phyloP scores from a whole-genome alignment of 2,797 vertebrate species.

The Sardinella longiceps region DNA sequence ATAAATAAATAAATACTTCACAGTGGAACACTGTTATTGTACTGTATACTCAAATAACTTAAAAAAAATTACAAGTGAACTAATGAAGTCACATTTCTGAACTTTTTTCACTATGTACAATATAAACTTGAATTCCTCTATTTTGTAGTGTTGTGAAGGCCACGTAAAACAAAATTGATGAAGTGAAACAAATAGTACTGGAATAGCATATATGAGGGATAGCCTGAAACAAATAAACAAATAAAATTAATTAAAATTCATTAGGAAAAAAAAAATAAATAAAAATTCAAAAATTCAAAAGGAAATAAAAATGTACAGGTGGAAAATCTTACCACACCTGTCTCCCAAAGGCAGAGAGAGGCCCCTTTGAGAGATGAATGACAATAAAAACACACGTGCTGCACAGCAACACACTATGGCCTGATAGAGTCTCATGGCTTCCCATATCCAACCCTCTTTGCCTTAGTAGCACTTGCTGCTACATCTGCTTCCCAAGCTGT shows the following conservation, averaged over 20 bases:
- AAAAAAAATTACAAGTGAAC: neutral
- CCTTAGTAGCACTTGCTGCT: neutral
- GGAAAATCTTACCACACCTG: neutral
- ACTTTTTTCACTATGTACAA: neutral
- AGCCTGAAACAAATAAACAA: neutral
- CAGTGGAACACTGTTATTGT: neutral
- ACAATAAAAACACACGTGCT: neutral
- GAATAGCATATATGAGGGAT: neutral
- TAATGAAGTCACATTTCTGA: neutral
- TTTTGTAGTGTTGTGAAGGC: neutral
- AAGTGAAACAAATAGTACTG: neutral
- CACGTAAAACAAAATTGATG: neutral
- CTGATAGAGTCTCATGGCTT: neutral
- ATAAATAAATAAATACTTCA: constrained; percentile 22
- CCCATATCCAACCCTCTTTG: neutral
- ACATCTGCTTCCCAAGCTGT: neutral
- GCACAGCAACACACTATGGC: constrained; percentile 14
- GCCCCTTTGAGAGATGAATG: neutral
- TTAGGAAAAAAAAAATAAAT: neutral
- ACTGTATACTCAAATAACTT: neutral
- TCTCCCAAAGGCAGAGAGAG: neutral
- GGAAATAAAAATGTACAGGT: neutral
- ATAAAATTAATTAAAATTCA: too few relatives aligned
- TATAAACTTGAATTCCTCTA: neutral
- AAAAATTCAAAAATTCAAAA: too few relatives aligned